phyloP scores from a whole-genome alignment of 2,113 vertebrate species.

The Tychaedon coryphoeus region DNA sequence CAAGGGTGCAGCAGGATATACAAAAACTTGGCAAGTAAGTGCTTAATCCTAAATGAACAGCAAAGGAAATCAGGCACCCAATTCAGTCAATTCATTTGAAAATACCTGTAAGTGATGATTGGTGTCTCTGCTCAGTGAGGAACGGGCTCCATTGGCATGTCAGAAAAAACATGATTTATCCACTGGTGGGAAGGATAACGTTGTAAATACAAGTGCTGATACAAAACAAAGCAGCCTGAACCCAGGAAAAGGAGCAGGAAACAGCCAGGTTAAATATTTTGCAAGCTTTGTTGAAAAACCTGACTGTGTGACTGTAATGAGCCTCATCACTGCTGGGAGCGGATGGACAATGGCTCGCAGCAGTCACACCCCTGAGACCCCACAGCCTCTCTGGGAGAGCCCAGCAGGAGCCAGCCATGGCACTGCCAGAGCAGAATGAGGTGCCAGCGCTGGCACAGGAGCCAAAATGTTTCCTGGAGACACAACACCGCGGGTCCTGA shows the following conservation, averaged over 20 bases:
- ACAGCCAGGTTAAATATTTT: conserved; percentile 1
- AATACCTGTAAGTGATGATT: not conserved
- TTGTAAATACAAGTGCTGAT: conserved; percentile 4
- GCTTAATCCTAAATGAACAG: not conserved
- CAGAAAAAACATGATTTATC: not conserved
- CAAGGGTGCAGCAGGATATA: not conserved
- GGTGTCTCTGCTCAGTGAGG: not conserved
- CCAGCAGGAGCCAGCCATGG: not conserved
- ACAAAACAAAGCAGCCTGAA: conserved; percentile 45
- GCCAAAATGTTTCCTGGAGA: not conserved
- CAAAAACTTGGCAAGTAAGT: not conserved
- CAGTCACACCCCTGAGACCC: not conserved
- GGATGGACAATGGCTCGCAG: accelerated
- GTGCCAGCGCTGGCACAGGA: not conserved
- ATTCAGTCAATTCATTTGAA: not conserved
- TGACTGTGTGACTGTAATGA: not conserved
- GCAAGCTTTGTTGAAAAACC: not conserved
- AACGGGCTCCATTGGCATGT: not conserved
- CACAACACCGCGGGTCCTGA: not conserved
- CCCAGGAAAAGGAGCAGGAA: conserved; percentile 25
- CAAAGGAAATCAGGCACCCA: not conserved
- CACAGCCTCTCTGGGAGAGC: not conserved
- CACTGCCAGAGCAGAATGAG: not conserved
- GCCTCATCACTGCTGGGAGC: accelerated
- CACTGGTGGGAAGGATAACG: conserved; percentile 4